These are phyloP conservation scores for Brachionus angularis DNA, from an alignment of 1,140 invertebrate species.

Conservation along the genomic window DNA sequence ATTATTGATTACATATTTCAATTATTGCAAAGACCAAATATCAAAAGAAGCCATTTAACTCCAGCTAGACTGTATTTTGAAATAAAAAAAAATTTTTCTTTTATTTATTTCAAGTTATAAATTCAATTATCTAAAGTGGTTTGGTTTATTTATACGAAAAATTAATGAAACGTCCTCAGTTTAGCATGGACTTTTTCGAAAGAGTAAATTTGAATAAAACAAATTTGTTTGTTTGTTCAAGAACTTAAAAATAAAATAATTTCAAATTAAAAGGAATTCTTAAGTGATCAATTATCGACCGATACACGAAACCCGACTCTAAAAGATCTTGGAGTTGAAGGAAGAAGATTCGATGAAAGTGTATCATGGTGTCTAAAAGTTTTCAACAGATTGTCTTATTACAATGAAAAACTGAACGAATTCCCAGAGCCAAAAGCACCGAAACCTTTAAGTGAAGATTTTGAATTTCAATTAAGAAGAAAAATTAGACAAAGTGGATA, in stretches of 20 bases:
- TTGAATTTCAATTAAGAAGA: slow-evolving; percentile 42
- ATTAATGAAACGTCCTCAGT: slow-evolving; percentile 36
- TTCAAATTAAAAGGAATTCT: slow-evolving; percentile 1
- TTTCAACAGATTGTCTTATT: slow-evolving; percentile 31
- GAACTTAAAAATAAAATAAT: too few species aligned
- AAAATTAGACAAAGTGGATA: slow-evolving; percentile 41
- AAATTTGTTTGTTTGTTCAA: neutral
- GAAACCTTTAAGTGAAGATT: slow-evolving; percentile 38
- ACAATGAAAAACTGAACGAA: slow-evolving; percentile 43
- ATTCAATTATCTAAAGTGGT: slow-evolving; percentile 6
- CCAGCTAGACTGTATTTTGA: slow-evolving; percentile 17
- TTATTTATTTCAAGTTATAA: neutral
- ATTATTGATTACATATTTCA: slow-evolving; percentile 42
- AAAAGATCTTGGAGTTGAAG: slow-evolving; percentile 10
- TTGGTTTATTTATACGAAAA: slow-evolving; percentile 39
- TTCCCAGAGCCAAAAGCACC: slow-evolving; percentile 38
- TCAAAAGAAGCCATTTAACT: slow-evolving; percentile 19
- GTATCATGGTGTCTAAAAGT: slow-evolving; percentile 31
- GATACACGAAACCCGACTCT: slow-evolving; percentile 30
- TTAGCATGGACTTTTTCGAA: slow-evolving; percentile 35
- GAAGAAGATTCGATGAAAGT: slow-evolving; percentile 25
- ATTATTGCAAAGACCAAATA: slow-evolving; percentile 2
- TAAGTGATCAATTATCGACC: slow-evolving; percentile 22
- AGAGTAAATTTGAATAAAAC: neutral
- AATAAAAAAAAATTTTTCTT: neutral